These are phyloP conservation scores for Phengaris alcon DNA, from an alignment of 2,888 invertebrate species.

Conservation along the genomic window DNA sequence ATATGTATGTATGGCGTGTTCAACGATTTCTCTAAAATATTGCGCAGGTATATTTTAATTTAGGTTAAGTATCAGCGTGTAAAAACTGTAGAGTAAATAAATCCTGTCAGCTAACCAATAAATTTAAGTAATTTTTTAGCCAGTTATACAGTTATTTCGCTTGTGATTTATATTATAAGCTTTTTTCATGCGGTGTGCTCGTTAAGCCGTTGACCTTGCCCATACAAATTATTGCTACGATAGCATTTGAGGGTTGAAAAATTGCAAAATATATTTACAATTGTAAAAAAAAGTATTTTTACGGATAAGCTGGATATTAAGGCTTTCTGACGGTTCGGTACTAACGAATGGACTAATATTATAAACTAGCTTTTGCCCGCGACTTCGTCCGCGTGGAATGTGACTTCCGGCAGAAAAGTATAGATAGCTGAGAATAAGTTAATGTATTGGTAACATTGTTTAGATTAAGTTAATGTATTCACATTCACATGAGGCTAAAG, in stretches of 20 bases:
- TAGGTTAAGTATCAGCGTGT: neutral
- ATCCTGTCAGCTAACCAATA: neutral
- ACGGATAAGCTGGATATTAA: neutral
- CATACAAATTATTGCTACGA: conserved; percentile 10
- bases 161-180: conserved; percentile 7
- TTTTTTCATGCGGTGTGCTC: neutral
- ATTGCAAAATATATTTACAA: neutral
- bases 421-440: too few species aligned
- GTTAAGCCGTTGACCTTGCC: conserved; percentile 14
- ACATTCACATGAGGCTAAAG: too few species aligned
- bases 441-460: too few species aligned
- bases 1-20: neutral
- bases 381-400: too few species aligned
- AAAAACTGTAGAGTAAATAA: neutral
- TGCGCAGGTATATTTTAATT: neutral
- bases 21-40: neutral
- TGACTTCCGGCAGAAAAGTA: too few species aligned
- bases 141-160: neutral
- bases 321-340: neutral
- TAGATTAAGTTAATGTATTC: too few species aligned
- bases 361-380: too few species aligned
- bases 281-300: neutral
- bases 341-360: too few species aligned
- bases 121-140: neutral
- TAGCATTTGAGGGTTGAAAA: neutral